A percentile compares a stretch with the other conserved stretches of the same genome.
phyloP scores from a whole-genome alignment of 53 echinoderm and acorn worm genomes.

The Arbacia lixula region DNA sequence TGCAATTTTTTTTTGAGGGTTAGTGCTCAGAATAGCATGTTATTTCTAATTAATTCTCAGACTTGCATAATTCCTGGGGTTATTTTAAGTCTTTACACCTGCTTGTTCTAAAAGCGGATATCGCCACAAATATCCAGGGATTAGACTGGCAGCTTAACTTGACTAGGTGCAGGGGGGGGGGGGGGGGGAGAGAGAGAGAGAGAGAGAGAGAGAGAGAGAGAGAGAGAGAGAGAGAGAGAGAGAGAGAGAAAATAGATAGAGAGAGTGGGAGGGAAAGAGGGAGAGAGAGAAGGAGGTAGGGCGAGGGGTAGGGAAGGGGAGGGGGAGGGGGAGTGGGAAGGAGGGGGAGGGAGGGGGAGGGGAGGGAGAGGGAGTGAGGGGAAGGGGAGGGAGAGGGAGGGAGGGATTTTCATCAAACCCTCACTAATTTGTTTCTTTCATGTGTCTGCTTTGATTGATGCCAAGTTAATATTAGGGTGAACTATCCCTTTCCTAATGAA shows the following conservation, averaged over 20 bases:
- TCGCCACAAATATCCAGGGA: too few relatives aligned
- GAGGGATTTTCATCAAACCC: too few relatives aligned
- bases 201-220: background rate
- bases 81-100: too few relatives aligned
- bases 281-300: background rate
- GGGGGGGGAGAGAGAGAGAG: background rate
- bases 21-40: too few relatives aligned
- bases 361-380: background rate
- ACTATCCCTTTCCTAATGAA: background rate
- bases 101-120: too few relatives aligned
- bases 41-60: too few relatives aligned
- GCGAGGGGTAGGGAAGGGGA: background rate
- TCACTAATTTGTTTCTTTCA: too few relatives aligned
- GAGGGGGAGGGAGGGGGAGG: background rate
- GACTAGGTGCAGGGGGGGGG: background rate
- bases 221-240: background rate
- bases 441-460: too few relatives aligned
- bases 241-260: background rate
- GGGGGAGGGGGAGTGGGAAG: background rate
- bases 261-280: background rate
- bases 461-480: too few relatives aligned
- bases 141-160: too few relatives aligned
- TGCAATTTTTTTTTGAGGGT: too few relatives aligned
- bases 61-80: too few relatives aligned
- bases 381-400: background rate